Evolutionary conservation across 2,113 vertebrate species (phyloP).

Genomic region (Amazona vittata): DNA sequence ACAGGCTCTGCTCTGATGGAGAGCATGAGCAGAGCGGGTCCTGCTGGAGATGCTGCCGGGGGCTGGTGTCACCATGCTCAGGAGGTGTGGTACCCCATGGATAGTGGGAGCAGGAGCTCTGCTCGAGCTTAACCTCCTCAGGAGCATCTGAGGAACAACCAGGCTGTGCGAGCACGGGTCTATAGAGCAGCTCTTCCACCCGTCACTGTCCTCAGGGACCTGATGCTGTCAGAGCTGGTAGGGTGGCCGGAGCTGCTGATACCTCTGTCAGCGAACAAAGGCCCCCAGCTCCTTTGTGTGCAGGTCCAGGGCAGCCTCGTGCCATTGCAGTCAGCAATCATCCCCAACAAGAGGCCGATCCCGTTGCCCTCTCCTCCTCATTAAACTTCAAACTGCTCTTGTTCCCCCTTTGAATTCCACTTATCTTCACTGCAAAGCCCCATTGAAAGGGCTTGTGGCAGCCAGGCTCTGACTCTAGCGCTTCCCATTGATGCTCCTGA

Average conservation of each 20-base stretch:
- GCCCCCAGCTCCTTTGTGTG: conserved; percentile 8
- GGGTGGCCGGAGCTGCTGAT: accelerated
- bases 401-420: conserved; percentile 11
- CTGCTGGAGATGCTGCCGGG: background rate
- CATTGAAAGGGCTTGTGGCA: background rate
- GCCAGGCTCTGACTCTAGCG: background rate
- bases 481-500: conserved; percentile 36
- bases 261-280: background rate
- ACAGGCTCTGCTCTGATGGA: background rate
- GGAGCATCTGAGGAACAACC: background rate
- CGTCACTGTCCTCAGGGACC: background rate
- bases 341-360: background rate
- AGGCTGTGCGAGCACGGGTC: background rate
- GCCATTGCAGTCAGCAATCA: background rate
- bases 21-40: background rate
- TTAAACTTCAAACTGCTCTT: conserved; percentile 58
- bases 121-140: background rate
- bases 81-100: background rate
- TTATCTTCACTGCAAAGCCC: conserved; percentile 21
- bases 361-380: background rate
- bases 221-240: background rate
- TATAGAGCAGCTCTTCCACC: background rate
- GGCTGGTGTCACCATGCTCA: accelerated
- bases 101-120: accelerated
- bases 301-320: background rate